Conservation (phyloP, 2,797 vertebrate species). For the Phrynocephalus forsythii region DNA sequence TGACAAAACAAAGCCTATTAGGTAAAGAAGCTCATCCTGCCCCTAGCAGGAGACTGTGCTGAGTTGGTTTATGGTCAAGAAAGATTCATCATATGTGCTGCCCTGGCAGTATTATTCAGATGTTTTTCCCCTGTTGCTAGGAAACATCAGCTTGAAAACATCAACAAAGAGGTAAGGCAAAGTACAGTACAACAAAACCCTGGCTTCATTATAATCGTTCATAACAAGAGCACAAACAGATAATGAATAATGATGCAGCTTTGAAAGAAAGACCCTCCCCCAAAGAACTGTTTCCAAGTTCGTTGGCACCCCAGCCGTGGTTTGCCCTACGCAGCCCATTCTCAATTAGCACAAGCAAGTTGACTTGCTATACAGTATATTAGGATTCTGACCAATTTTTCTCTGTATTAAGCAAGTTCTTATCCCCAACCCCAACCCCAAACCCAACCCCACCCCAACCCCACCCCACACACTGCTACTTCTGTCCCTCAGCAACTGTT, state of each 20-base stretch:
- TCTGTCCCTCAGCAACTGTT: neutral
- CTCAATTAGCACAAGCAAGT: neutral
- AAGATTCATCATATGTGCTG: neutral
- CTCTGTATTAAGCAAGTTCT: neutral
- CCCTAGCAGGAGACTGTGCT: neutral
- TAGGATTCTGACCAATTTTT: neutral
- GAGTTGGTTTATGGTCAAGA: rapidly evolving
- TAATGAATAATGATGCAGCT: neutral
- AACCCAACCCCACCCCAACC: too few species aligned
- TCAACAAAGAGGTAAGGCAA: rapidly evolving
- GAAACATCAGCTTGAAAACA: rapidly evolving
- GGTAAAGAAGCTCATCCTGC: neutral
- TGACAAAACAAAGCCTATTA: neutral
- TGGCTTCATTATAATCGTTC: neutral
- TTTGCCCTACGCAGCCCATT: neutral
- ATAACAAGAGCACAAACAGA: neutral
- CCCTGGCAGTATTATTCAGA: rapidly evolving
- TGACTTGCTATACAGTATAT: neutral
- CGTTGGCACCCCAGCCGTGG: neutral
- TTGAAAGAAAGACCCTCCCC: neutral
- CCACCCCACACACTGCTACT: neutral
- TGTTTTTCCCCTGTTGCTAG: neutral
- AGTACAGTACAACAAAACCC: neutral
- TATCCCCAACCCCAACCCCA: too few species aligned
- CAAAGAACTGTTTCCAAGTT: neutral